Evolutionary conservation across 2,797 vertebrate species (phyloP).

Genomic region (Megalops cyprinoides): DNA sequence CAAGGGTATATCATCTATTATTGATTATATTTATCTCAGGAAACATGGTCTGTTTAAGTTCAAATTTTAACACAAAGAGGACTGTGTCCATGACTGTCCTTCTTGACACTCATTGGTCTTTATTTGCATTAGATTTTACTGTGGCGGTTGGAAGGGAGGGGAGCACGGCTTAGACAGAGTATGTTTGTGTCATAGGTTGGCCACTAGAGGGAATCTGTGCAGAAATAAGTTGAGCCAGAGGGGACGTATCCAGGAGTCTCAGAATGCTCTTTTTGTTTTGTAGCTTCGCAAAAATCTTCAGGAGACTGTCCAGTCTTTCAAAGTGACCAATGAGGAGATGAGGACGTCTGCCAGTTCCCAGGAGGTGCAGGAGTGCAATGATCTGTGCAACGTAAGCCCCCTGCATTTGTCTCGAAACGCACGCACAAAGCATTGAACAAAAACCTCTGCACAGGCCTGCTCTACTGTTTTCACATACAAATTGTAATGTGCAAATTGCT

Average conservation of each 20-base stretch:
- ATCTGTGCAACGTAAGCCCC: constrained; percentile 81
- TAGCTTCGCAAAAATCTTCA: constrained; percentile 83
- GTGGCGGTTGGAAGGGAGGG: too few species aligned
- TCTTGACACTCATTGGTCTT: too few species aligned
- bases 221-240: too few species aligned
- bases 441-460: too few species aligned
- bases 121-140: too few species aligned
- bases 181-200: too few species aligned
- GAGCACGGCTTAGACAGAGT: too few species aligned
- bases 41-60: too few species aligned
- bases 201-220: not conserved
- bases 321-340: constrained; percentile 90
- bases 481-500: too few species aligned
- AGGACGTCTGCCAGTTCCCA: constrained; percentile 57
- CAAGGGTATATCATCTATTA: too few species aligned
- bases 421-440: not conserved
- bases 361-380: constrained; percentile 75
- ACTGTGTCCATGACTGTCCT: constrained; percentile 6
- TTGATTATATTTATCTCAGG: too few species aligned
- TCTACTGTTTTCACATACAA: too few species aligned
- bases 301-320: constrained; percentile 89
- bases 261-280: not conserved
- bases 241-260: not conserved
- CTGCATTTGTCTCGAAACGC: not conserved
- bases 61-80: not conserved